These are phyloP conservation scores for Alauda arvensis DNA, from an alignment of 2,797 vertebrate genomes.

Conservation along the genomic window DNA sequence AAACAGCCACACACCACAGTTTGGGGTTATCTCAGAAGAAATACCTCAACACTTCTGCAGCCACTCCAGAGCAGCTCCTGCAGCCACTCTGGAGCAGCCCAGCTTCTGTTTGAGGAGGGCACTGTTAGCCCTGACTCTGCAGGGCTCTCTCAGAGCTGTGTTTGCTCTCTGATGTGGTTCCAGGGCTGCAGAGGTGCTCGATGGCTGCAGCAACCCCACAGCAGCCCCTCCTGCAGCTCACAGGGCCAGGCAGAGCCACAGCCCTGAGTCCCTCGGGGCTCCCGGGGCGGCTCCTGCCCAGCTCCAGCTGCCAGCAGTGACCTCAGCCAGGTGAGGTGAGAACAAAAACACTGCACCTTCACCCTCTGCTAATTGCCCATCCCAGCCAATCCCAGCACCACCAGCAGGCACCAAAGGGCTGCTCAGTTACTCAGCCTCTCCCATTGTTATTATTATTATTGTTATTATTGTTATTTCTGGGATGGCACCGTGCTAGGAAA, in stretches of 20 bases:
- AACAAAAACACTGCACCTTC: not conserved
- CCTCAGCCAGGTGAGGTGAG: not conserved
- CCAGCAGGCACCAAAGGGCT: not conserved
- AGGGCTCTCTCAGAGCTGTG: not conserved
- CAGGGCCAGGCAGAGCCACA: not conserved
- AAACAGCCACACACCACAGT: no score
- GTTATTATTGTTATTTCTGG: not conserved
- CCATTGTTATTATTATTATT: not conserved
- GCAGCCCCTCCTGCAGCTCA: not conserved
- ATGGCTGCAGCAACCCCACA: not conserved
- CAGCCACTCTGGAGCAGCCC: not conserved
- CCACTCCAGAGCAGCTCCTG: not conserved
- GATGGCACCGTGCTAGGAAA: slow-evolving; percentile 6
- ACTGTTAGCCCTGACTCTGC: not conserved
- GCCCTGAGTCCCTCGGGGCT: not conserved
- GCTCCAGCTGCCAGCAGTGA: not conserved
- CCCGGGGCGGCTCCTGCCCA: not conserved
- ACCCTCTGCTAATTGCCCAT: not conserved
- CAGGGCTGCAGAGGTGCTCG: not conserved
- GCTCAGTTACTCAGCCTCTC: not conserved
- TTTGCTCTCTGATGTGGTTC: not conserved
- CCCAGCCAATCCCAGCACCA: not conserved
- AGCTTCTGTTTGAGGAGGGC: not conserved
- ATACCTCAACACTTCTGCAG: no score
- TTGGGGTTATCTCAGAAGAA: no score